Evolutionary conservation across 2,113 vertebrate genomes (phyloP).

Genomic region (Xenopus laevis): DNA sequence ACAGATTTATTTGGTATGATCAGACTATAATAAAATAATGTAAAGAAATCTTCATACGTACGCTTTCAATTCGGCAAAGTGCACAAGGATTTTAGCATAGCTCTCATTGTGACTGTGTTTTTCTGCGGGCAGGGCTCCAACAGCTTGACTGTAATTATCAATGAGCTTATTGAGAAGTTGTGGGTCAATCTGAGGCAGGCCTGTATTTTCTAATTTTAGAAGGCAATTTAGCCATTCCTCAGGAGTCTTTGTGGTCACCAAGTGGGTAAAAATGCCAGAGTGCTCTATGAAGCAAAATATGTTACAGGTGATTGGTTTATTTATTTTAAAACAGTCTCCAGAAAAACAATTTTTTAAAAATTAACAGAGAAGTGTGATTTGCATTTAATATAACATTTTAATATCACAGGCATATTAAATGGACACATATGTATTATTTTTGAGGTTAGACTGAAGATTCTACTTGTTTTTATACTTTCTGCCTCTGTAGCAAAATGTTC

Average conservation of each 20-base stretch:
- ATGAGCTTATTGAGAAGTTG: constrained; percentile 78
- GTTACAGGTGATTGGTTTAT: no score
- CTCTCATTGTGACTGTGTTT: constrained; percentile 79
- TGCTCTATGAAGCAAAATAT: constrained; percentile 65
- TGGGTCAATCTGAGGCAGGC: constrained; percentile 70
- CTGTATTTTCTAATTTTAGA: constrained; percentile 77
- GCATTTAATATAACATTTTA: no score
- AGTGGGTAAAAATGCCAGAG: constrained; percentile 76
- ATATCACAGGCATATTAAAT: no score
- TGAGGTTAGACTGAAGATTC: no score
- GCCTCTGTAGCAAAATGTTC: no score
- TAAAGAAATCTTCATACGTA: constrained; percentile 60
- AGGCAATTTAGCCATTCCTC: constrained; percentile 82
- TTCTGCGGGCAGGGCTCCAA: constrained; percentile 76
- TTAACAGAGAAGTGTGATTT: no score
- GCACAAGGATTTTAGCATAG: constrained; percentile 86
- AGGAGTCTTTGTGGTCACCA: constrained; percentile 74
- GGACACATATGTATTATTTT: no score
- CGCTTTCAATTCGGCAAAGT: constrained; percentile 91
- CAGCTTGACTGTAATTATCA: constrained; percentile 81
- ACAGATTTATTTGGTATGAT: no score
- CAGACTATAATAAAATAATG: no score
- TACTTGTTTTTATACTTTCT: no score
- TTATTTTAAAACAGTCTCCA: no score
- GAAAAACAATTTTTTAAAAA: no score